These are phyloP conservation scores for Coelopa frigida DNA, from an alignment of 1,140 invertebrate genomes.

Conservation along the genomic window DNA sequence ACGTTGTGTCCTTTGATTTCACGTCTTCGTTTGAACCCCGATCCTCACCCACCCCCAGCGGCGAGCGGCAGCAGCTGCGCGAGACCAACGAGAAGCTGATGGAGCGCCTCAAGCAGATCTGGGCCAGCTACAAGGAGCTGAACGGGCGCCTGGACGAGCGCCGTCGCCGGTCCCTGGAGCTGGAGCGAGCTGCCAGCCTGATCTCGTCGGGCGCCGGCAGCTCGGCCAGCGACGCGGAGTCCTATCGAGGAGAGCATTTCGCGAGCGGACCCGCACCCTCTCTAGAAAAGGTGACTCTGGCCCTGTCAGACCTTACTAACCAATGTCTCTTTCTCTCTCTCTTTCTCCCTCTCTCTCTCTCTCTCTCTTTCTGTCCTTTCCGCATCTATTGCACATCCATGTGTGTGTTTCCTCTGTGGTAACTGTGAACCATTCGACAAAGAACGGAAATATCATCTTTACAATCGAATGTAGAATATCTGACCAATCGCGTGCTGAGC, in stretches of 20 bases:
- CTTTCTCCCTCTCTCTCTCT: conserved; percentile 20
- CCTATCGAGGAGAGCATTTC: conserved; percentile 18
- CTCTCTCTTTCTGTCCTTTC: conserved; percentile 9
- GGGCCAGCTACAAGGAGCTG: conserved; percentile 48
- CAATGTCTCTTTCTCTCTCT: conserved; percentile 10
- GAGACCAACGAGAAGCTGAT: conserved; percentile 53
- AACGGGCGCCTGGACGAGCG: conserved; percentile 3
- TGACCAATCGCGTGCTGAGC: conserved; percentile 47
- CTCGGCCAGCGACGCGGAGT: conserved; percentile 2
- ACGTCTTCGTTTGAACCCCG: too few species aligned
- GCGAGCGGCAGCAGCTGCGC: conserved; percentile 50
- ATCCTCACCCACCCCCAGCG: too few species aligned
- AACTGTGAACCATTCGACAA: conserved; percentile 10
- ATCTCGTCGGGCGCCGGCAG: not conserved
- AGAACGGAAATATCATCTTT: conserved; percentile 53
- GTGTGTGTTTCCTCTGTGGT: not conserved
- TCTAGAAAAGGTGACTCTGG: conserved; percentile 20
- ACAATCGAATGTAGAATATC: conserved; percentile 51
- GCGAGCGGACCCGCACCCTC: conserved; percentile 17
- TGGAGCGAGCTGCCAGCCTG: conserved; percentile 18
- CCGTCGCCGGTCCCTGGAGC: not conserved
- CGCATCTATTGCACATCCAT: not conserved
- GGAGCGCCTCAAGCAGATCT: conserved; percentile 51
- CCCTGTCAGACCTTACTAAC: conserved; percentile 22
- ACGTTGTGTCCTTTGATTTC: not conserved